phyloP scores from a whole-genome alignment of 2,888 invertebrate genomes.

The Stenodera caucasica region DNA sequence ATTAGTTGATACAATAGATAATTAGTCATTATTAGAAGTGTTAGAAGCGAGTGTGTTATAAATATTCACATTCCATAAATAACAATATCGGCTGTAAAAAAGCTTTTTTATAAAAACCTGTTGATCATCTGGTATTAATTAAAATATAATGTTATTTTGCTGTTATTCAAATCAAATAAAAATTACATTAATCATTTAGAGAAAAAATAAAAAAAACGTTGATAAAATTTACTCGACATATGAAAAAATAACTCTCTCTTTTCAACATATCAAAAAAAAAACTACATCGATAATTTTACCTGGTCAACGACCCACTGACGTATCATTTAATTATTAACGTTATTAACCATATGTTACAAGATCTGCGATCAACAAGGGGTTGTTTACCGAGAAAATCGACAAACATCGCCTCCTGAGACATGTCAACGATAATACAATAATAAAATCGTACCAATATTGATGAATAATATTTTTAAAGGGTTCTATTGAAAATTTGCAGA shows the following conservation, averaged over 20 bases:
- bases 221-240: background rate
- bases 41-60: background rate
- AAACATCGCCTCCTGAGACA: background rate
- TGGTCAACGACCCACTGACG: conserved; percentile 21
- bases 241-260: background rate
- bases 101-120: conserved; percentile 27
- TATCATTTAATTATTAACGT: conserved; percentile 26
- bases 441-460: conserved; percentile 5
- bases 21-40: background rate
- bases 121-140: conserved; percentile 42
- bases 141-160: conserved; percentile 40
- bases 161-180: conserved; percentile 32
- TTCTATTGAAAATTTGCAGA: conserved; percentile 20
- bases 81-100: background rate
- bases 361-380: background rate
- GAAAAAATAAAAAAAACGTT: too few species aligned
- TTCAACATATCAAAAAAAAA: background rate
- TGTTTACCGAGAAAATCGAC: background rate
- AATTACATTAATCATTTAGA: conserved; percentile 20
- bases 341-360: conserved; percentile 22
- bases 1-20: background rate
- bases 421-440: background rate
- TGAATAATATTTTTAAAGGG: conserved; percentile 9
- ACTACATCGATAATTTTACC: conserved; percentile 10
- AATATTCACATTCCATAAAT: conserved; percentile 2